These are phyloP conservation scores for Epinotia bilunana DNA, from an alignment of 2,888 invertebrate genomes.

Conservation along the genomic window DNA sequence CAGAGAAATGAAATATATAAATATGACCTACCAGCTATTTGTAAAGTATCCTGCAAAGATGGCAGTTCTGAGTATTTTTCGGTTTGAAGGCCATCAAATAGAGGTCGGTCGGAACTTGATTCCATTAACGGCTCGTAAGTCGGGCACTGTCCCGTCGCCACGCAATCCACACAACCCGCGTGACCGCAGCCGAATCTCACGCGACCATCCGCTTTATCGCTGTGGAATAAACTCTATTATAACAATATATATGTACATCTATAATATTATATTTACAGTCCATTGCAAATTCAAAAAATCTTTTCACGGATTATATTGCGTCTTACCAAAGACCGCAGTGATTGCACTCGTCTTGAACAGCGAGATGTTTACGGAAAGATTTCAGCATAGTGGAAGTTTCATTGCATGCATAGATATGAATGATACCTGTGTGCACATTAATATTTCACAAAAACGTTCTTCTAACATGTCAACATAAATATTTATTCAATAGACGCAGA, in stretches of 20 bases:
- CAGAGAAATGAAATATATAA: constrained; percentile 15
- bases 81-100: constrained; percentile 59
- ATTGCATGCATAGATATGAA: constrained; percentile 24
- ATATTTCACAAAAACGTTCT: constrained; percentile 13
- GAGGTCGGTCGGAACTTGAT: constrained; percentile 43
- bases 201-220: constrained; percentile 66
- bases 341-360: constrained; percentile 25
- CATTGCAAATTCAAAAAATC: neutral
- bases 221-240: constrained; percentile 49
- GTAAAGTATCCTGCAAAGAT: constrained; percentile 64
- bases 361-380: constrained; percentile 29
- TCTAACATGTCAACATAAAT: neutral
- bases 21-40: constrained; percentile 64
- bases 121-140: constrained; percentile 59
- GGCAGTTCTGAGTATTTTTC: constrained; percentile 59
- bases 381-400: constrained; percentile 21
- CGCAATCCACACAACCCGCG: constrained; percentile 66
- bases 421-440: constrained; percentile 24
- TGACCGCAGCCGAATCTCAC: constrained; percentile 72
- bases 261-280: neutral
- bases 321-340: constrained; percentile 38
- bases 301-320: constrained; percentile 7
- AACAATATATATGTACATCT: neutral
- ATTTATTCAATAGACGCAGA: constrained; percentile 14
- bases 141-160: constrained; percentile 57